phyloP scores from a whole-genome alignment of 2,797 vertebrate species.

The Otolemur crassicaudatus region DNA sequence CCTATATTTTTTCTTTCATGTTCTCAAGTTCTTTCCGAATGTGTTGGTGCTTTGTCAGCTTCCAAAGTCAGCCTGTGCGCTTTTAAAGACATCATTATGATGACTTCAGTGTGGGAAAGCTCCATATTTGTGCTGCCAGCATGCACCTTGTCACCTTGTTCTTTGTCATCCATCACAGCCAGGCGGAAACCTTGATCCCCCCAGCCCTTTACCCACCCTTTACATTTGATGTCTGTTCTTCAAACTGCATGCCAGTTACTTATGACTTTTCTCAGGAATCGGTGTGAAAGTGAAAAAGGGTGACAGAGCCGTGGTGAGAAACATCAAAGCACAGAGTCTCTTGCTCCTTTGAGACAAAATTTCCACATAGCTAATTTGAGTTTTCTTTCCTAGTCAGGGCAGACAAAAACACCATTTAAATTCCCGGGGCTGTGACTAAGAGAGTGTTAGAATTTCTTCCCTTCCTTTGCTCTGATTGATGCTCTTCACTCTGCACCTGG shows the following conservation, averaged over 20 bases:
- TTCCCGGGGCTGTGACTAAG: background rate
- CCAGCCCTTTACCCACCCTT: background rate
- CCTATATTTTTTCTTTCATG: background rate
- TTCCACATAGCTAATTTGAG: slow-evolving; percentile 35
- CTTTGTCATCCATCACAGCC: background rate
- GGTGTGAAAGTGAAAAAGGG: background rate
- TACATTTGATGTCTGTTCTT: slow-evolving; percentile 36
- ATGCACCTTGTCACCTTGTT: background rate
- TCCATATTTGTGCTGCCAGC: background rate
- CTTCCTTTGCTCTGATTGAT: slow-evolving; percentile 61
- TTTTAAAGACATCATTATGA: background rate
- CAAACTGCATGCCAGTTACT: background rate
- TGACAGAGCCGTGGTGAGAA: background rate
- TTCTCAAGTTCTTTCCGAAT: background rate
- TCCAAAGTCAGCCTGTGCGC: background rate
- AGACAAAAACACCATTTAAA: slow-evolving; percentile 51
- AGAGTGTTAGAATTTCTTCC: background rate
- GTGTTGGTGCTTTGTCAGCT: background rate
- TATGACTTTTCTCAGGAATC: background rate
- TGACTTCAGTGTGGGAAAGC: background rate
- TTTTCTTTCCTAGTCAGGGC: background rate
- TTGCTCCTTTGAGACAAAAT: slow-evolving; percentile 26
- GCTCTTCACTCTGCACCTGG: background rate
- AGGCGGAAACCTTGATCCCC: background rate
- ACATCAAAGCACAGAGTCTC: background rate